Conservation (phyloP, 2,113 vertebrate genomes). For the Oriolus oriolus region DNA sequence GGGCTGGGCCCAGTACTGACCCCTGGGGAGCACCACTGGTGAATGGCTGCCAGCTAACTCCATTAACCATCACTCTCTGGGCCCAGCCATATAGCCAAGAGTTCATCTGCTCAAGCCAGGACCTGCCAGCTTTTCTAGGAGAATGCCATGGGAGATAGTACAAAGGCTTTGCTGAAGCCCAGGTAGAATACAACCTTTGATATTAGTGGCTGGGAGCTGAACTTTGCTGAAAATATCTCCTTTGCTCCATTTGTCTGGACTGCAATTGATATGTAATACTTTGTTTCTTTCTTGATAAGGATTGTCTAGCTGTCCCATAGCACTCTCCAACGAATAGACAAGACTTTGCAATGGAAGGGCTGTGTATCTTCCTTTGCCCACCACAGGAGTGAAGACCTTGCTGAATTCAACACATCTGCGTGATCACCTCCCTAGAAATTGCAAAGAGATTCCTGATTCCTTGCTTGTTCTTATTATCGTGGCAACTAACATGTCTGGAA, state of each 20-base stretch:
- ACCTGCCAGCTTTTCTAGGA: not conserved
- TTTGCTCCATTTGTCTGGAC: not conserved
- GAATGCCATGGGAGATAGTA: not conserved
- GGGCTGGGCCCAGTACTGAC: not conserved
- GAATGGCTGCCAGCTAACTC: not conserved
- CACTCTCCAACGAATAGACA: not conserved
- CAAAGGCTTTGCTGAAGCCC: not conserved
- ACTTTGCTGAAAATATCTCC: not conserved
- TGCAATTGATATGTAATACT: not conserved
- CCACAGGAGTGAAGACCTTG: not conserved
- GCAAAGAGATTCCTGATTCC: not conserved
- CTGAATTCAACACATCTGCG: not conserved
- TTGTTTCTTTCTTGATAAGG: not conserved
- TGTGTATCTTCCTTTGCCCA: not conserved
- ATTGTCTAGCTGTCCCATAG: not conserved
- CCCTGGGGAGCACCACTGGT: too few relatives aligned
- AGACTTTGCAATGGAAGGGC: not conserved
- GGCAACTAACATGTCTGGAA: not conserved
- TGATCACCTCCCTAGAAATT: not conserved
- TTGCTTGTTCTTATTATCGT: not conserved
- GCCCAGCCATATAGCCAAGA: fast-evolving
- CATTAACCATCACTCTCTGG: too few relatives aligned
- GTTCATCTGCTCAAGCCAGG: not conserved
- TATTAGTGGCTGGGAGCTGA: not conserved
- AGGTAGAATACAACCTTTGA: too few relatives aligned